Base-by-base conservation (phyloP, 2,797 vertebrate species). In the Loris lydekkerianus region DNA sequence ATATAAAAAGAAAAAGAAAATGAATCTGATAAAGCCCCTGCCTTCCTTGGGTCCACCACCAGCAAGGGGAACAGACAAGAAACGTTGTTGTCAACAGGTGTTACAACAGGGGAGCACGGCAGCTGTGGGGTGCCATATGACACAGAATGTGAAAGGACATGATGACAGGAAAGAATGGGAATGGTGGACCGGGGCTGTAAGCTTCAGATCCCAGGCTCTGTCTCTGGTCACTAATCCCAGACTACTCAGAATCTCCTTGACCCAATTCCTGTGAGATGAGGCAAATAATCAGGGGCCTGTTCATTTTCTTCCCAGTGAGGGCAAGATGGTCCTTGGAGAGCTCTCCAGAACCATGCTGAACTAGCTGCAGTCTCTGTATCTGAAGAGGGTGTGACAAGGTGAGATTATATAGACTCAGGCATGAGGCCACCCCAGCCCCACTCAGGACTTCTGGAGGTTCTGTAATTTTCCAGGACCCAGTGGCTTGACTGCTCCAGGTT, bases 141-240 rank as follows among this genome's bases (percentile, higher is more conserved):
- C 43, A 37, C 56, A 46, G 63, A 58, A 49, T 40, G 49, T 34
- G 37, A 46, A 27, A 91, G 34, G 29, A 18, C 53, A 6, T 17
- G 60, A 4, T 13, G 4, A 15, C 37, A 3, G 2, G 9, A 0
- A 20, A 2, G 31, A 37, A 13, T 0, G 0, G 77, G 23, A n/a
- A 10, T 8, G 46, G 60, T 17, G 6, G 37, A 34, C n/a, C n/a
- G 40, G 73, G 58, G 10, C 7, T 14, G 2, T 8, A 49, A 90
- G 14, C 7, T 53, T 40, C 46, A 21, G 67, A 72, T 78, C 7
- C 20, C 49, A 23, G 15, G 27, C 40, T 77, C 43, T 56, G 43
- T 27, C 53, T 73, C 78, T 7, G 5, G 2, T 49, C 4, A 25
- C 31, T 29, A 58, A n/a, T 14, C 58, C 27, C 75, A 58, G 86